Percentiles rank a stretch among this genome's conserved stretches.
Conservation (phyloP, 2,797 vertebrate genomes). For the Falco novaeseelandiae region DNA sequence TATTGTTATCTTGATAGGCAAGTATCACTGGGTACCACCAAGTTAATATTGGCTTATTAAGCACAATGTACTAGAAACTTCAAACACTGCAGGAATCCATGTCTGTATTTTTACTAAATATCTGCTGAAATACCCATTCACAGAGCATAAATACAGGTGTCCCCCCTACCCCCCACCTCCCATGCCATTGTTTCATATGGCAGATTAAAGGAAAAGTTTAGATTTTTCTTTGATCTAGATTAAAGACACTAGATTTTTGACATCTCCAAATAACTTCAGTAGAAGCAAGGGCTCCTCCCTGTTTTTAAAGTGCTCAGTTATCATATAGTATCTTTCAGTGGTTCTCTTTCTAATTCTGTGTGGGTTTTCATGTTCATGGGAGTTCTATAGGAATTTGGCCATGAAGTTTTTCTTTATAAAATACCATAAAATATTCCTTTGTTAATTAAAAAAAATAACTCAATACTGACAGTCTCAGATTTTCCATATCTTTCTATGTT, state of each 20-base stretch:
- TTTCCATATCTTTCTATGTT: background rate
- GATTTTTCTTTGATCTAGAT: no score
- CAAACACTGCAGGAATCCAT: background rate
- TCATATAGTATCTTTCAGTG: background rate
- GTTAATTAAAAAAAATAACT: background rate
- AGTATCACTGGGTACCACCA: background rate
- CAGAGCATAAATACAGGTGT: background rate
- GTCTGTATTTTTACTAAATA: background rate
- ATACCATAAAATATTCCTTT: background rate
- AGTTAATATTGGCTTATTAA: background rate
- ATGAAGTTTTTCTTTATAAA: background rate
- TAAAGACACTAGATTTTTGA: background rate
- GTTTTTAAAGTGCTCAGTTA: background rate
- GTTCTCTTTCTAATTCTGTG: background rate
- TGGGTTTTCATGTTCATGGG: background rate
- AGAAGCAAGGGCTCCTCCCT: background rate
- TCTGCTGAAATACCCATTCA: background rate
- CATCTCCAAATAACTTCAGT: background rate
- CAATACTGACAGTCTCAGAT: background rate
- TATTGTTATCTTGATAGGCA: background rate
- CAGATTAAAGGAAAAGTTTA: background rate
- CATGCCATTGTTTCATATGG: background rate
- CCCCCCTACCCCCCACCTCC: accelerated
- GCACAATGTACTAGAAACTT: background rate
- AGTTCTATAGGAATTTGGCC: background rate